These are phyloP conservation scores for Colletes latitarsis DNA, from an alignment of 1,140 invertebrate genomes.

Conservation along the genomic window DNA sequence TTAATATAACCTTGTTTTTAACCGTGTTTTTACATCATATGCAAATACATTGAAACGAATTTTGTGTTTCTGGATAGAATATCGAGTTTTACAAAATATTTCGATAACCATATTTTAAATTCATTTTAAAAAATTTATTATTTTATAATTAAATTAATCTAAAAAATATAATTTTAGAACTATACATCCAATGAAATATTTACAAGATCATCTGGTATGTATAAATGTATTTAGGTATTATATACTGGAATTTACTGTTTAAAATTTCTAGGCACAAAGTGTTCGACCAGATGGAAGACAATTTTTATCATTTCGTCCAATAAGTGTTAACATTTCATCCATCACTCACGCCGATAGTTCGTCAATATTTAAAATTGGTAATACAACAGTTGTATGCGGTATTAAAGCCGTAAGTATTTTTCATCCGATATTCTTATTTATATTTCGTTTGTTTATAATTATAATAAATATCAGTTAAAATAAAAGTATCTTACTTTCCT, in stretches of 20 bases:
- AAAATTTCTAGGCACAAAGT: slow-evolving; percentile 78
- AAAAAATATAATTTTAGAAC: slow-evolving; percentile 78
- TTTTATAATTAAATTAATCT: slow-evolving; percentile 13
- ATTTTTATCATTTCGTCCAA: slow-evolving; percentile 84
- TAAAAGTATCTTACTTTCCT: too few relatives aligned
- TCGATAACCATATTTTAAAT: neutral
- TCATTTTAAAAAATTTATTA: neutral
- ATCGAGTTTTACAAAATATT: slow-evolving; percentile 14
- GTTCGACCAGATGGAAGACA: slow-evolving; percentile 85
- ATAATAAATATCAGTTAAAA: too few relatives aligned
- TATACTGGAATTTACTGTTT: slow-evolving; percentile 31
- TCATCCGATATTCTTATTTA: neutral
- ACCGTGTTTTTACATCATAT: neutral
- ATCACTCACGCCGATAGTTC: slow-evolving; percentile 88
- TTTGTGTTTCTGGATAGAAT: neutral
- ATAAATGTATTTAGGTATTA: slow-evolving; percentile 17
- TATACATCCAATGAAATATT: slow-evolving; percentile 85
- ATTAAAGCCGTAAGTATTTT: slow-evolving; percentile 86
- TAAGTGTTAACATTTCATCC: slow-evolving; percentile 84
- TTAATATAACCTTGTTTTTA: slow-evolving; percentile 27
- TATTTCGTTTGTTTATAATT: neutral
- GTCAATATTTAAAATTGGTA: slow-evolving; percentile 87
- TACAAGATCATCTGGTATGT: slow-evolving; percentile 83
- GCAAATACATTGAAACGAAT: neutral
- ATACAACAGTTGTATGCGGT: slow-evolving; percentile 88